Evolutionary conservation across 2,888 invertebrate species (phyloP).

Genomic region (Chouioia cunea): DNA sequence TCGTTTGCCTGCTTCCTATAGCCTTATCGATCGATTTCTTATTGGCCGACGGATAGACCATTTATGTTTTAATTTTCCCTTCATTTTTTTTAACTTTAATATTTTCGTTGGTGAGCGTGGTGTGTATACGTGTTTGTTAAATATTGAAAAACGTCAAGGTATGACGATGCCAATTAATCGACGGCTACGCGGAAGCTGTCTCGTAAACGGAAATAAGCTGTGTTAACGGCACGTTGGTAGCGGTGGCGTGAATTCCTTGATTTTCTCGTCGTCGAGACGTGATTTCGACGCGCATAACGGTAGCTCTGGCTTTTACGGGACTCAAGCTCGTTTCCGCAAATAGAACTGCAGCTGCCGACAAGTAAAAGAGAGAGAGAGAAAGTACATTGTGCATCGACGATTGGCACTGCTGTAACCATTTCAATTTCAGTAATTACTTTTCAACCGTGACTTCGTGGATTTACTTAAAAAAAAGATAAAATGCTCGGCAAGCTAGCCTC

Average conservation of each 20-base stretch:
- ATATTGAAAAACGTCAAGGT: not conserved
- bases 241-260: conserved; percentile 23
- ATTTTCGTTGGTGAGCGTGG: not conserved
- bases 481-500: too few species aligned
- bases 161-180: conserved; percentile 32
- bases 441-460: not conserved
- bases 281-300: conserved; percentile 41
- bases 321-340: conserved; percentile 45
- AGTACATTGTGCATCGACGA: conserved; percentile 23
- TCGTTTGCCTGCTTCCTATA: conserved; percentile 45
- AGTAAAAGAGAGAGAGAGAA: not conserved
- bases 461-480: too few species aligned
- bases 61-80: not conserved
- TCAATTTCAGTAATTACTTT: too few species aligned
- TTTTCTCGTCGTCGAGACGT: conserved; percentile 39
- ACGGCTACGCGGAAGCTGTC: conserved; percentile 1
- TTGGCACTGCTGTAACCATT: not conserved
- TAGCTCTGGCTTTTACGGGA: conserved; percentile 29
- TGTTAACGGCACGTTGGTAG: conserved; percentile 15
- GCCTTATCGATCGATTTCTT: conserved; percentile 32
- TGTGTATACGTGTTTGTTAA: not conserved
- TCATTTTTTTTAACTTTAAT: not conserved
- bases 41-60: conserved; percentile 39
- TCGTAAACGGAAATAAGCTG: conserved; percentile 45
- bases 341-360: conserved; percentile 29